Conservation (phyloP, 2,888 invertebrate species). For the Geotrupes spiniger region DNA sequence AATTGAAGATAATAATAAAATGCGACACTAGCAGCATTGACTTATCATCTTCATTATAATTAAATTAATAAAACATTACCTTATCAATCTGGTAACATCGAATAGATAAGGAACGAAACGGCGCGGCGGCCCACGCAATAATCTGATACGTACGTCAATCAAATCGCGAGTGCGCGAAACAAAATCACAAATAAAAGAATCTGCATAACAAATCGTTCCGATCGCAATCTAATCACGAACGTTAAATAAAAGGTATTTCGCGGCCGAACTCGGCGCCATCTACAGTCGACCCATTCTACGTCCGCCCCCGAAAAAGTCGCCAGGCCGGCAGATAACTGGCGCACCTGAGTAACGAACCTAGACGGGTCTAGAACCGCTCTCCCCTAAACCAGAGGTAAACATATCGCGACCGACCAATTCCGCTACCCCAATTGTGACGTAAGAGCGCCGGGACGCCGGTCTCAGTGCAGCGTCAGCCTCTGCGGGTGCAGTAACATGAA, state of each 20-base stretch:
- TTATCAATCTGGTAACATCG: too few relatives aligned
- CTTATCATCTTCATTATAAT: too few relatives aligned
- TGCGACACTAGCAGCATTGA: too few relatives aligned
- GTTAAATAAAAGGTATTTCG: neutral
- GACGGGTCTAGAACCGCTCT: slow-evolving; percentile 16
- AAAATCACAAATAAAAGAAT: too few relatives aligned
- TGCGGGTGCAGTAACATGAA: slow-evolving; percentile 26
- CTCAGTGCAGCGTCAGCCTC: slow-evolving; percentile 34
- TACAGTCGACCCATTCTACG: neutral
- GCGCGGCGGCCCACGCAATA: too few relatives aligned
- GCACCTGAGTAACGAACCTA: slow-evolving; percentile 23
- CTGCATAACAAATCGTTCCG: too few relatives aligned
- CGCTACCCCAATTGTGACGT: slow-evolving; percentile 34
- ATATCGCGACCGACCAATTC: slow-evolving; percentile 11
- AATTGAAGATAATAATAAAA: too few relatives aligned
- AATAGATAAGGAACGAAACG: too few relatives aligned
- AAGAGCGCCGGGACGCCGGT: slow-evolving; percentile 40
- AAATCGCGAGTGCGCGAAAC: too few relatives aligned
- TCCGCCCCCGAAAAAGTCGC: neutral
- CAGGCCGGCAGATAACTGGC: slow-evolving; percentile 9
- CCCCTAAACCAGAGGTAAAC: slow-evolving; percentile 7
- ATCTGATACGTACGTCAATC: too few relatives aligned
- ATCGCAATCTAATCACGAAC: neutral
- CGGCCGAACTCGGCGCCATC: neutral
- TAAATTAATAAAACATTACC: too few relatives aligned